These are phyloP conservation scores for Trinorchestia longiramus DNA, from an alignment of 1,140 invertebrate genomes.

Conservation along the genomic window DNA sequence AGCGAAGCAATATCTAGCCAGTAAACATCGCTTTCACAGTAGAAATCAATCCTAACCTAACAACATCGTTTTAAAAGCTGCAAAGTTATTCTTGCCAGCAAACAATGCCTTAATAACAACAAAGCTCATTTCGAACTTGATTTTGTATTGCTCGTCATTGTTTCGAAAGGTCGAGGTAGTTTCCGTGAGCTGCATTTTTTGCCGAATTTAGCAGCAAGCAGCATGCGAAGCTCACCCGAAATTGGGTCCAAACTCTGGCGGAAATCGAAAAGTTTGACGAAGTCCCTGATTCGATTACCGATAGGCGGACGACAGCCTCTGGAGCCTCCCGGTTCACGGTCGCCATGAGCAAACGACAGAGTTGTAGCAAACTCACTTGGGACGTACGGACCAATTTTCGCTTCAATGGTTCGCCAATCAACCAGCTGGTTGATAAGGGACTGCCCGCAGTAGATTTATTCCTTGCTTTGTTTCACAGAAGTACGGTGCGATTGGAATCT, in stretches of 20 bases:
- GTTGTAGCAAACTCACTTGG: background rate
- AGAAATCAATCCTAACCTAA: background rate
- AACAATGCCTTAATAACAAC: background rate
- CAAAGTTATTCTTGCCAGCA: background rate
- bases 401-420: background rate
- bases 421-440: background rate
- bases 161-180: background rate
- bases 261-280: conserved; percentile 51
- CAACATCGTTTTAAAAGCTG: background rate
- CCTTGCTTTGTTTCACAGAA: background rate
- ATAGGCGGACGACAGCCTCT: conserved; percentile 7
- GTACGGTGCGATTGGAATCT: background rate
- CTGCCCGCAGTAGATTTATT: background rate
- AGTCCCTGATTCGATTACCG: conserved; percentile 48
- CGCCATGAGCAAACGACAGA: background rate
- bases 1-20: background rate
- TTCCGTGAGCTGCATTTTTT: background rate
- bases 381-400: background rate
- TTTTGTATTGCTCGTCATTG: background rate
- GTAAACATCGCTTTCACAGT: background rate
- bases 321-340: background rate
- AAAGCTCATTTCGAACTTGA: background rate
- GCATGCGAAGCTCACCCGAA: background rate
- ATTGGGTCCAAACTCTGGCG: conserved; percentile 24
- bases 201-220: conserved; percentile 4